These are phyloP conservation scores for Scarus forsteni DNA, from an alignment of 2,797 vertebrate genomes.

Conservation along the genomic window DNA sequence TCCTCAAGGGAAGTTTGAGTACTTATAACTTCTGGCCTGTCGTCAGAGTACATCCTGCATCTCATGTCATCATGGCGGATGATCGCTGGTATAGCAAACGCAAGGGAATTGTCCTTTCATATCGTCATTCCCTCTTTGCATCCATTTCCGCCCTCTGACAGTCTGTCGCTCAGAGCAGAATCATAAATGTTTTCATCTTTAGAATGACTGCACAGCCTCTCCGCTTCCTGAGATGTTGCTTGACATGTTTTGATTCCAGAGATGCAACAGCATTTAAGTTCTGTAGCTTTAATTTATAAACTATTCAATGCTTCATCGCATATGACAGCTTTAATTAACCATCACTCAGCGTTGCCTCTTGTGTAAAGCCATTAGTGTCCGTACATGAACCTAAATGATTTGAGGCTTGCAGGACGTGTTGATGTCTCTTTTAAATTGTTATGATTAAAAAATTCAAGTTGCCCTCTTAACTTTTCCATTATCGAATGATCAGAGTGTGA, in stretches of 20 bases:
- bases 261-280: background rate
- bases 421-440: constrained; percentile 5
- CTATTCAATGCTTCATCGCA: constrained; percentile 40
- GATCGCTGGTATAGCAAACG: constrained; percentile 15
- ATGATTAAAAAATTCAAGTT: background rate
- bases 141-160: constrained; percentile 18
- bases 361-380: background rate
- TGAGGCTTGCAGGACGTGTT: background rate
- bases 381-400: background rate
- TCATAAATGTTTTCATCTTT: constrained; percentile 13
- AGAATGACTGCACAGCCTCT: constrained; percentile 19
- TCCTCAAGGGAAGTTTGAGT: constrained; percentile 13
- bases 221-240: constrained; percentile 23
- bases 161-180: constrained; percentile 39
- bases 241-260: constrained; percentile 22
- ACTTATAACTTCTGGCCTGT: constrained; percentile 21
- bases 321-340: constrained; percentile 9
- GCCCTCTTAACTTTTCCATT: constrained; percentile 26
- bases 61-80: constrained; percentile 15
- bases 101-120: constrained; percentile 31
- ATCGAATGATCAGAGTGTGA: background rate
- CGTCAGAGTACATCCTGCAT: constrained; percentile 47
- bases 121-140: constrained; percentile 21
- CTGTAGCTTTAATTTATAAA: constrained; percentile 35
- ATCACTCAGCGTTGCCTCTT: background rate